Evolutionary conservation across 1,140 invertebrate genomes (phyloP), one percentile per base, ranked within the genome.

Genomic region (Anoplophora glabripennis): DNA sequence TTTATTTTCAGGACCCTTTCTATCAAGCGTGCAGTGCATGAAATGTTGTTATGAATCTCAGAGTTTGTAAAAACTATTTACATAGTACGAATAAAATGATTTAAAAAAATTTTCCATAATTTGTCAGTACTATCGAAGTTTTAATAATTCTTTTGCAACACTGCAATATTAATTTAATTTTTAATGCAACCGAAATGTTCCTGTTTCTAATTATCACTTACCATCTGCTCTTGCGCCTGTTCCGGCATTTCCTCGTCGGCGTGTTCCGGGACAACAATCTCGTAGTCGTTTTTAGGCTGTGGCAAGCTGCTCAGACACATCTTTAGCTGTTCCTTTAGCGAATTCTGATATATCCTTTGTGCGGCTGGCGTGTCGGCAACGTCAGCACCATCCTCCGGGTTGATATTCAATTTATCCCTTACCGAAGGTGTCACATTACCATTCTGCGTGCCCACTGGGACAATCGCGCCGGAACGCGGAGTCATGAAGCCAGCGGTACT

Each of bases 361-460:
- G 80, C 66, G 35, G 83, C 77, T 0, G 88, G 86, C 4, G 86
- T 90, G 61, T 87, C 85, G 0, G 82, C 82, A 0, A 80, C 80
- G 10, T 86, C 86, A 10, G 90, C 63, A 59, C 59, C 35, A 67
- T 94, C 90, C 73, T 95, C 92, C 2, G 90, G 85, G 78, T 99
- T 99, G 45, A 99, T 99, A 67, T 88, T 96, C 5, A 99, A 78
- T 71, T 97, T 97, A 74, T 99, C 97, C 53, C 96, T 81, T 7
- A 98, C 80, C 3, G 90, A 88, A 2, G 85, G 83, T 5, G 83
- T 65, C 33, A 57, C 45, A 52, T 53, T 60, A 21, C 33, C 62
- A 45, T 63, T 48, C 18, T 62, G 54, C 0, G n/a, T 49, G 15
- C 68, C 72, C 21, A 66, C 65, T 7, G 74, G 70, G 0, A 79